phyloP scores from a whole-genome alignment of 1,140 invertebrate genomes.

The Dinoponera quadriceps region DNA sequence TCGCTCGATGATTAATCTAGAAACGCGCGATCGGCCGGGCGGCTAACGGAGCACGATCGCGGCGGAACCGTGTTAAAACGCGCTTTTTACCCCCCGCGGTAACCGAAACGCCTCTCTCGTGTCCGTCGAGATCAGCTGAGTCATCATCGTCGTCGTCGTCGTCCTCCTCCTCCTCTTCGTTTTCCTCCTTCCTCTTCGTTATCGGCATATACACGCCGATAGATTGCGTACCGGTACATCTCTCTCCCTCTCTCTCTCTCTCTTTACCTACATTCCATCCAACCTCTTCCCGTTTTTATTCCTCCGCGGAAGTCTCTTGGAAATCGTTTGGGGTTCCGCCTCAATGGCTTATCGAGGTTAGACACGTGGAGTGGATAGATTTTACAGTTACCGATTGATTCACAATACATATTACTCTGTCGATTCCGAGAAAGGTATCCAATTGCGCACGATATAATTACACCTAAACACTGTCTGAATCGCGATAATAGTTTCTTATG shows the following conservation, averaged over 20 bases:
- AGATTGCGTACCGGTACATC: conserved; percentile 55
- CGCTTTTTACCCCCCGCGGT: conserved; percentile 75
- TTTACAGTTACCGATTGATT: neutral
- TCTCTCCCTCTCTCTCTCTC: conserved; percentile 6
- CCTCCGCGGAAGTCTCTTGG: neutral
- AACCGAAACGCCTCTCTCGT: conserved; percentile 82
- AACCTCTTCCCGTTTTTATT: conserved; percentile 7
- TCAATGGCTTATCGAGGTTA: neutral
- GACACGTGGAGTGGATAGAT: neutral
- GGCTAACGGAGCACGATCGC: conserved; percentile 49
- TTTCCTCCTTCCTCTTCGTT: conserved; percentile 55
- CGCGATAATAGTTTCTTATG: neutral
- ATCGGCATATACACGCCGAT: conserved; percentile 57
- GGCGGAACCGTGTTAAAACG: conserved; percentile 57
- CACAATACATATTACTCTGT: no score
- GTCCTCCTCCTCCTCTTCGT: conserved; percentile 21
- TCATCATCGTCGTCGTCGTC: conserved; percentile 70
- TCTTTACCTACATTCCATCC: conserved; percentile 5
- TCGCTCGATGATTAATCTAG: conserved; percentile 50
- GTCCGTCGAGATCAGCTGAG: conserved; percentile 75
- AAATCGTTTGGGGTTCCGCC: neutral
- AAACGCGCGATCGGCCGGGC: conserved; percentile 41
- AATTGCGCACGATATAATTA: no score
- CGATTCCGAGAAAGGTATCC: no score
- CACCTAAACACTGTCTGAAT: no score